Evolutionary conservation across 1,140 invertebrate genomes (phyloP), one percentile per base, ranked within the genome.

Genomic region (Reticulitermes speratus): DNA sequence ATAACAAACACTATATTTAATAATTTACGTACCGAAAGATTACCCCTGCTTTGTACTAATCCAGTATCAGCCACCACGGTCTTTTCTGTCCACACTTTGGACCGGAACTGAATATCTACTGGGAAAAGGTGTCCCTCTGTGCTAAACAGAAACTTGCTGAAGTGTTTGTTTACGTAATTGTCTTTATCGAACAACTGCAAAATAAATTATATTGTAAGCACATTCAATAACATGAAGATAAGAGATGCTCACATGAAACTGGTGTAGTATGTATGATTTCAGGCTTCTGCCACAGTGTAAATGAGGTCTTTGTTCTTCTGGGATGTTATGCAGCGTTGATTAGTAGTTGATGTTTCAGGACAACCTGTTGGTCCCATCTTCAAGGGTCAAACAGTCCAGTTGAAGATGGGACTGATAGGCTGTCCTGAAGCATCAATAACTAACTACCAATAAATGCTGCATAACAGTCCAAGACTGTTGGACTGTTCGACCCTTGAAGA

Each of bases 121-220:
- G 95, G 94, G 87, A 96, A 91, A 30, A 95, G 88, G 88, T 96
- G 95, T 6, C 95, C 95, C 89, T 96, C 94, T 14, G 95, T 96
- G 12, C 93, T 94, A 88, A 96, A 96, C 21, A 96, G 87, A 88
- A 94, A 94, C 38, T 91, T 89, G 38, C 91, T 91, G 69, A 92
- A 91, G 65, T 94, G 89, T 85, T 91, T 91, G 89, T 96, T 95
- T 2, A 95, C 88, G 85, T 93, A 93, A 90, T 96, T 95, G 82
- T 94, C 92, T 86, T 91, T 90, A 89, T 96, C 95, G 91, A 96
- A 96, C 44, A 95, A 89, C 94, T 95, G 90, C 83, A 91, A 91
- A 25, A 87, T 84, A 88, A 87, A 86, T 21, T 44, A 21, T 5
- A 55, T 7, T 55, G 52, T 19, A 55, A 19, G 52, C 19, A 55